Base-by-base conservation (phyloP, 2,113 vertebrate species). In the Poicephalus meyeri region DNA sequence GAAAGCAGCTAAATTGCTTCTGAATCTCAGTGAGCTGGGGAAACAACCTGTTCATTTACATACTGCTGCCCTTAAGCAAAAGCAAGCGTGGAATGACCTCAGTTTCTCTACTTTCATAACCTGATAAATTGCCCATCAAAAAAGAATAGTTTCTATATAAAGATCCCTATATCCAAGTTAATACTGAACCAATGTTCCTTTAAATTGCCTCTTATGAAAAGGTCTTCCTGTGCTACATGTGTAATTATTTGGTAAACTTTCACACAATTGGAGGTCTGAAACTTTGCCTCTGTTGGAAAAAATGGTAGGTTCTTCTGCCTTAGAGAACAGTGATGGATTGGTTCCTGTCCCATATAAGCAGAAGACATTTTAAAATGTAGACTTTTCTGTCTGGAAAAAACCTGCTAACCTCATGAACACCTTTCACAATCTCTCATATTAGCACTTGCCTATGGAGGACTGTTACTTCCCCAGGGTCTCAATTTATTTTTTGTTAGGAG, bases 101-200 rank as follows among this genome's bases (percentile, higher is more conserved):
- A 93, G 42, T 81, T 91, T 84, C 69, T 78, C 56, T 78, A 55
- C 86, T 91, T 92, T 78, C 47, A 86, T 93, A 95, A 91, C 55
- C 69, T 93, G 80, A 92, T 55, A 86, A 95, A 96, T 44, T 89
- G 60, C 69, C 88, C 50, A 95, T 78, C 64, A 86, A 66, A 94
- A 93, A 80, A 72, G 24, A 60, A 24, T 17, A 63, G 76, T 88
- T 94, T 86, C 88, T 89, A 94, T 78, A 74, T 88, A 90, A 90
- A 88, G 82, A 78, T 63, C 24, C 64, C 68, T 64, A 55, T 47
- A 91, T 55, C 26, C 61, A 65, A 93, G 88, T 86, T 93, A 92
- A 93, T 81, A 77, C 68, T 13, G 66, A 96, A 96, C 71, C 90
- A 87, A 94, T 70, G 88, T 83, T 94, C 88, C 79, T 76, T 90